A percentile compares a stretch with the other conserved stretches of the same genome.
Evolutionary conservation across 1,140 invertebrate species (phyloP).

Genomic region (Prorops nasuta): DNA sequence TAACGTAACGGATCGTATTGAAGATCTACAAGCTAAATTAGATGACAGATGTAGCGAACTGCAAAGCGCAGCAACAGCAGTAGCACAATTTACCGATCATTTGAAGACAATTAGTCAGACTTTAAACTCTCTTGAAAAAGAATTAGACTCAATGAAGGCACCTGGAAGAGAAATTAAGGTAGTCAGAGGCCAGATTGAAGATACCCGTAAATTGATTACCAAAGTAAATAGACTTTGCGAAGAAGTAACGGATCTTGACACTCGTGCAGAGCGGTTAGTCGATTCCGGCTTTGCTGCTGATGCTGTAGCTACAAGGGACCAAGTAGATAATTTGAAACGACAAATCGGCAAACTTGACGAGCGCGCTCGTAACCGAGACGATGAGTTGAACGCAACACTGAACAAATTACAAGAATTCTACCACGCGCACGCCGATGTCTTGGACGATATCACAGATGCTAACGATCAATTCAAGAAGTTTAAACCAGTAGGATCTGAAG

Average conservation of each 20-base stretch:
- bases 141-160: constrained; percentile 81
- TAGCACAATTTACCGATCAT: constrained; percentile 84
- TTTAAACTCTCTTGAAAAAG: constrained; percentile 76
- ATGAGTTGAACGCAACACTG: constrained; percentile 72
- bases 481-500: constrained; percentile 86
- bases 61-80: constrained; percentile 82
- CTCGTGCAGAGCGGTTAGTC: constrained; percentile 73
- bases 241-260: constrained; percentile 70
- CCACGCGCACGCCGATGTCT: constrained; percentile 68
- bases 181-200: constrained; percentile 81
- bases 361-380: constrained; percentile 70
- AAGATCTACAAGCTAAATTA: constrained; percentile 73
- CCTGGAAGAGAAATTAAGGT: constrained; percentile 83
- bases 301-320: constrained; percentile 72
- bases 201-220: constrained; percentile 68
- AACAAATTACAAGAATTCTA: constrained; percentile 83
- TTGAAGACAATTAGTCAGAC: constrained; percentile 76
- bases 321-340: constrained; percentile 76
- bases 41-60: constrained; percentile 78
- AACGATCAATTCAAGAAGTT: constrained; percentile 73
- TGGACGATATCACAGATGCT: constrained; percentile 77
- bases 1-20: constrained; percentile 73
- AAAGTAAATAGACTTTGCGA: constrained; percentile 69
- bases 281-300: constrained; percentile 83
- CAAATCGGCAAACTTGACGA: constrained; percentile 79